phyloP scores from a whole-genome alignment of 2,888 invertebrate species.

The Tyria jacobaeae region DNA sequence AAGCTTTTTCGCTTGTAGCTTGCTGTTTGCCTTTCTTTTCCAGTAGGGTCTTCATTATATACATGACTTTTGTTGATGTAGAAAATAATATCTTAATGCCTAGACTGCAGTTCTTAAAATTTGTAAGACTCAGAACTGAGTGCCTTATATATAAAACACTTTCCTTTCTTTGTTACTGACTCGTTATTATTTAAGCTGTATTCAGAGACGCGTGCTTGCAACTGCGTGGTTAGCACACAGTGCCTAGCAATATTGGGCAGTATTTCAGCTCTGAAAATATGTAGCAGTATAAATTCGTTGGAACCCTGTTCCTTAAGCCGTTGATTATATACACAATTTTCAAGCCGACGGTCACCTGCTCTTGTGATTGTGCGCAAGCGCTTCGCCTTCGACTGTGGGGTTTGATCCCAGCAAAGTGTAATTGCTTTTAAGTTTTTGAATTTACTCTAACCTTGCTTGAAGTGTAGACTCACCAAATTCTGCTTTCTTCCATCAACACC shows the following conservation, averaged over 20 bases:
- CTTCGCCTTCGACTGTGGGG: neutral
- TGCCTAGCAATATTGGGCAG: constrained; percentile 4
- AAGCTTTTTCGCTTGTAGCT: neutral
- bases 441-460: constrained; percentile 13
- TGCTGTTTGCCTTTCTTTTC: neutral
- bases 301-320: constrained; percentile 4
- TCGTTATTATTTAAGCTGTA: too few relatives aligned
- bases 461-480: constrained; percentile 6
- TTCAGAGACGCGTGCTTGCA: neutral
- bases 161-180: too few relatives aligned
- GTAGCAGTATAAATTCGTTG: constrained; percentile 4
- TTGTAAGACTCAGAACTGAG: neutral
- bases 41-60: neutral
- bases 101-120: neutral
- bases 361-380: constrained; percentile 10
- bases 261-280: neutral
- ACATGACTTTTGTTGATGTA: neutral
- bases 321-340: constrained; percentile 3
- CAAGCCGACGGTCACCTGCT: constrained; percentile 4
- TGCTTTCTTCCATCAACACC: constrained; percentile 14
- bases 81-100: neutral
- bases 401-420: constrained; percentile 1
- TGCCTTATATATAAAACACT: too few relatives aligned
- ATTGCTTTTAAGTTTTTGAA: constrained; percentile 4
- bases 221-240: neutral